Base-by-base conservation (phyloP, 2,888 invertebrate species). In the Argyresthia goedartella region DNA sequence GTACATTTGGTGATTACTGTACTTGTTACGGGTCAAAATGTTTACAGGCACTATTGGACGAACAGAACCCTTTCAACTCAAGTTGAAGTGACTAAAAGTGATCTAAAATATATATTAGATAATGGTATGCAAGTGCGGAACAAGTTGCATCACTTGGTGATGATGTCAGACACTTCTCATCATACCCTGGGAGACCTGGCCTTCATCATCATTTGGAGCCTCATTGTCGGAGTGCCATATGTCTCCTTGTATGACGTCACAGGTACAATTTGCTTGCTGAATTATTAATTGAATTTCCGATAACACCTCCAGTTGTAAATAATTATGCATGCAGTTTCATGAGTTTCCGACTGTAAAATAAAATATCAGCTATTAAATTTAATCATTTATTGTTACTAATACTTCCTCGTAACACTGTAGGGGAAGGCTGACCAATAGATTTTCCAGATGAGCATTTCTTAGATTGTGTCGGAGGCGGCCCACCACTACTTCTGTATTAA, bases 231-330 rank as follows among this genome's bases (percentile, higher is more conserved):
- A 59, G 91, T 96, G 63, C 89, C 93, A 52, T 92, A 90, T 75
- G 81, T 96, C 66, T 96, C 93, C 78, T 92, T 96, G 67, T 94
- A 95, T 76, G 95, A 96, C 81, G 88, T 90, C 62, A 89, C 91
- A 78, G 94, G 93, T 93, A 87, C 77, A 13, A n/a, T n/a, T n/a
- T n/a, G n/a, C n/a, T n/a, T n/a, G n/a, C n/a, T n/a, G n/a, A n/a
- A 1, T n/a, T n/a, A n/a, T n/a, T n/a, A n/a, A n/a, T n/a, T n/a
- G n/a, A n/a, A n/a, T n/a, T n/a, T n/a, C n/a, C n/a, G n/a, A n/a
- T n/a, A n/a, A n/a, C n/a, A n/a, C n/a, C n/a, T n/a, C n/a, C n/a
- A n/a, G n/a, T n/a, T n/a, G n/a, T n/a, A n/a, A n/a, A n/a, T n/a
- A n/a, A n/a, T n/a, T n/a, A n/a, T n/a, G n/a, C 9, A 52, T 45